Conservation (phyloP, 2,888 invertebrate species). For the Dicyrtomina minuta region DNA sequence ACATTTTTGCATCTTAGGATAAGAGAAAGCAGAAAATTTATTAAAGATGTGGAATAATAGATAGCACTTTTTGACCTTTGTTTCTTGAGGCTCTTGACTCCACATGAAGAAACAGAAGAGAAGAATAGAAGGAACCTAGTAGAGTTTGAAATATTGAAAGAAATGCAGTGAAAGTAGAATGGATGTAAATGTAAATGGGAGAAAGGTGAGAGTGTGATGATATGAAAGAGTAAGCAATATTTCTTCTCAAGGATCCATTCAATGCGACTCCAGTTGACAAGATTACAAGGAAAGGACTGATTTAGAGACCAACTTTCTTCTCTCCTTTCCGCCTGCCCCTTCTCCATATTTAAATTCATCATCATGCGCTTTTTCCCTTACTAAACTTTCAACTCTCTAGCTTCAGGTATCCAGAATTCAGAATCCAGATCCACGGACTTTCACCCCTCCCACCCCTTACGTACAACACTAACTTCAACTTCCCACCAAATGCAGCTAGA, state of each 20-base stretch:
- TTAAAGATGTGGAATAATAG: too few relatives aligned
- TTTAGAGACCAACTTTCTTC: constrained; percentile 50
- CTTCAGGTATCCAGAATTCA: background rate
- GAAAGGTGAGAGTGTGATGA: background rate
- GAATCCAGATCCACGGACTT: background rate
- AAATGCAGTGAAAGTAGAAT: background rate
- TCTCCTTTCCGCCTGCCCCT: constrained; percentile 38
- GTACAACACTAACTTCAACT: background rate
- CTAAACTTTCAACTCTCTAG: background rate
- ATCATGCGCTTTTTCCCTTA: constrained; percentile 1
- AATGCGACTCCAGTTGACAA: constrained; percentile 50
- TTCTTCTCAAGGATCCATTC: constrained; percentile 46
- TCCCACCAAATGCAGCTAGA: background rate
- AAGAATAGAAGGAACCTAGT: background rate
- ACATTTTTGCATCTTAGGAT: too few relatives aligned
- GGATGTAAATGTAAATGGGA: background rate
- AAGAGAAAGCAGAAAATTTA: too few relatives aligned
- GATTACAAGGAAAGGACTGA: constrained; percentile 48
- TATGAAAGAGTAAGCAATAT: constrained; percentile 41
- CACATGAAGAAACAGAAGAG: background rate
- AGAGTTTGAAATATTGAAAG: background rate
- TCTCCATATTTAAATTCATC: constrained; percentile 1
- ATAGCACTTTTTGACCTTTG: too few relatives aligned
- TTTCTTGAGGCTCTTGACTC: too few relatives aligned
- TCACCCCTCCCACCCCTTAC: background rate